Base-by-base conservation (phyloP, 1,140 invertebrate species). In the Pseudomyrmex cubaensis region DNA sequence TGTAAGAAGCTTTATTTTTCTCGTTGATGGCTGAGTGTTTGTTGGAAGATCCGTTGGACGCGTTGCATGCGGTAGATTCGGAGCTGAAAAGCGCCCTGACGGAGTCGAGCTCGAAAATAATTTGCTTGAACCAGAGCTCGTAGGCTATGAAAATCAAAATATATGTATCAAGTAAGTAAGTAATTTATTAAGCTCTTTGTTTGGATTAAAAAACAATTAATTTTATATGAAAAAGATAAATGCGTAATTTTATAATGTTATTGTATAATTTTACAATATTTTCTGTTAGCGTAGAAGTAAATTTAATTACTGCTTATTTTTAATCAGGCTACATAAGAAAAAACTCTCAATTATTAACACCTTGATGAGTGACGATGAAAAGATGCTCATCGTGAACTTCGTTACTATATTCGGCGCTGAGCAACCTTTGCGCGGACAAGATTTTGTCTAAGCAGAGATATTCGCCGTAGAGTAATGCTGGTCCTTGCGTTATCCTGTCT, bases 121-220 rank as follows among this genome's bases (percentile, higher is more conserved):
- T 99, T 95, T 99, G 99, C 94, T 99, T 99, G 95, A 99, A 99
- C 99, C 99, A 99, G 15, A 99, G 95, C 93, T 99, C 99, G 93
- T 99, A 99, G 0, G 98, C 99, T 99, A 95, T 15, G 85, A 72
- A 44, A 72, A 80, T 70, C 15, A 7, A 13, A 35, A 72, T 48
- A 72, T 48, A 35, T 1, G 57, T 54, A 20, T 10, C 35, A 15
- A 52, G 52, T 20, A 67, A 52, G 52, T 20, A 67, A 20, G 8
- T n/a, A 52, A 56, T 64, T 20, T 12, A 12, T 13, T 17, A 72
- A 13, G 50, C 22, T 35, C 25, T n/a, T 13, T 13, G 17, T 35
- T 17, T 56, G 4, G 22, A 72, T 72, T 17, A 69, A 70, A 52
- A 74, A 15, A 61, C 4, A 52, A 52, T 52, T 52, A 10, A 52